Conservation (phyloP, 2,797 vertebrate species). For the Otolemur crassicaudatus region DNA sequence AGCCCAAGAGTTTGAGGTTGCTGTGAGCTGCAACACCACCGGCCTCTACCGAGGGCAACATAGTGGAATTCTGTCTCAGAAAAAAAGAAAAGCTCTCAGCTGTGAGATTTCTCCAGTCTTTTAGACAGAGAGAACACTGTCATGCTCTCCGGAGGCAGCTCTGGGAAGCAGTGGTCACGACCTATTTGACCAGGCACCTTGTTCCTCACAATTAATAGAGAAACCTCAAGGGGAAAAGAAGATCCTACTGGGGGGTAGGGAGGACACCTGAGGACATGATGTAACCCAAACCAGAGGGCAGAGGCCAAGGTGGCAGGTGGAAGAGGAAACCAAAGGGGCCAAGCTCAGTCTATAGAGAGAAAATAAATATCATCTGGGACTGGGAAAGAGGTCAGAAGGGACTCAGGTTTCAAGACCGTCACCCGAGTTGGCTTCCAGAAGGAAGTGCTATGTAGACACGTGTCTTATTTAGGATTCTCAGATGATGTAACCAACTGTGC, state of each 20-base stretch:
- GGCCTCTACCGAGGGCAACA: no score
- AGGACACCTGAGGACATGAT: neutral
- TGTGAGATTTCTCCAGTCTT: neutral
- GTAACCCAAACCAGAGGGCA: neutral
- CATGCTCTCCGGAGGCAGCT: neutral
- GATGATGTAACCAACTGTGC: rapidly evolving
- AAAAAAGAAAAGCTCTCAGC: no score
- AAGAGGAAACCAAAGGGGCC: neutral
- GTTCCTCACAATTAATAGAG: neutral
- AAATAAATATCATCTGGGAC: neutral
- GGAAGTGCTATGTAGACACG: no score
- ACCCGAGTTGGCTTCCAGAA: neutral
- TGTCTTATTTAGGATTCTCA: neutral
- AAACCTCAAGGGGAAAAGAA: neutral
- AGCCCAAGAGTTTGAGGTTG: no score
- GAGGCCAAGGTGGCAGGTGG: neutral
- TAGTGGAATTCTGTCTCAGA: no score
- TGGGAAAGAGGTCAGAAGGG: neutral
- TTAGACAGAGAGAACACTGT: rapidly evolving
- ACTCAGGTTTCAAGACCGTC: neutral
- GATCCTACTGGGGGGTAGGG: rapidly evolving
- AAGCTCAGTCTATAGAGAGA: neutral
- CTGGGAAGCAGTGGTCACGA: neutral
- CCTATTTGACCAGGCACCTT: neutral
- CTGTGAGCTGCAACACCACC: no score